Conservation (phyloP, 2,113 vertebrate species). For the Amia ocellicauda region DNA sequence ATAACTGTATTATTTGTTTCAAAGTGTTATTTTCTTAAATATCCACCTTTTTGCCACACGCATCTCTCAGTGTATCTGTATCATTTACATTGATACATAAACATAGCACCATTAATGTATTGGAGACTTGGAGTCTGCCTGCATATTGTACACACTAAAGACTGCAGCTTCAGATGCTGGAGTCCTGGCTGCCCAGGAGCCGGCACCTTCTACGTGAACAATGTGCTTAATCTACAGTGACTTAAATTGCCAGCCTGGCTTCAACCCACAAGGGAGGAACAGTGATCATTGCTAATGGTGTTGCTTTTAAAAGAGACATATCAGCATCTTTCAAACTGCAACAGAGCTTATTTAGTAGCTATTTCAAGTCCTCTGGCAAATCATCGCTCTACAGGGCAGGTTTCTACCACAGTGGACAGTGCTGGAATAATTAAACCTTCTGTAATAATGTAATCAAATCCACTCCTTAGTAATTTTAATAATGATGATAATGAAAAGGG, state of each 20-base stretch:
- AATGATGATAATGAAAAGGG: too few relatives aligned
- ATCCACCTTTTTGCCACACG: too few relatives aligned
- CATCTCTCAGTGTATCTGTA: too few relatives aligned
- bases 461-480: too few relatives aligned
- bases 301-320: constrained; percentile 10
- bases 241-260: constrained; percentile 5
- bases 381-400: not conserved
- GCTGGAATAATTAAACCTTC: not conserved
- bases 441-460: too few relatives aligned
- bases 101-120: too few relatives aligned
- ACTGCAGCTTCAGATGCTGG: too few relatives aligned
- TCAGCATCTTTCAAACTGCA: constrained; percentile 10
- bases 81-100: too few relatives aligned
- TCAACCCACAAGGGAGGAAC: not conserved
- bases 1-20: too few relatives aligned
- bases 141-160: too few relatives aligned
- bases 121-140: too few relatives aligned
- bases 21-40: too few relatives aligned
- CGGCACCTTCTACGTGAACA: not conserved
- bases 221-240: constrained; percentile 2
- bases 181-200: not conserved
- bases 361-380: not conserved
- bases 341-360: constrained; percentile 4
- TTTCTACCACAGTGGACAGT: not conserved
- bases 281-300: constrained; percentile 14